These are phyloP conservation scores for Danio choprae DNA, from an alignment of 2,797 vertebrate species.

Conservation along the genomic window DNA sequence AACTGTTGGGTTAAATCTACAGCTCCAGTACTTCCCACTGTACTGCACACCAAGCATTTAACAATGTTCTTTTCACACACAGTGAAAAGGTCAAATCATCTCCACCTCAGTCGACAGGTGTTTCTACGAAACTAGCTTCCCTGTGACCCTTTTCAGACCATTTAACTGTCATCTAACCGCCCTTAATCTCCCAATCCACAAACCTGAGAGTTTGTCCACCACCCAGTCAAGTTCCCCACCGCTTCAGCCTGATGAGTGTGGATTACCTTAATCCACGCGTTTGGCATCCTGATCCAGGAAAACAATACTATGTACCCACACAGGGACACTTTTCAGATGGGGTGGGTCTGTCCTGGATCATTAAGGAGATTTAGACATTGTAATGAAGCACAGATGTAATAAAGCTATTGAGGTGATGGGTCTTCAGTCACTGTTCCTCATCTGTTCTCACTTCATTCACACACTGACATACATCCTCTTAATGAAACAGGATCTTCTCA, in stretches of 20 bases:
- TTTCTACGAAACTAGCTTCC: slow-evolving; percentile 6
- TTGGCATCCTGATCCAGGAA: slow-evolving; percentile 54
- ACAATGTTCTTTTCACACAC: not conserved
- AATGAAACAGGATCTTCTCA: slow-evolving; percentile 28
- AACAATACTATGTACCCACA: slow-evolving; percentile 42
- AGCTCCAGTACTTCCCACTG: not conserved
- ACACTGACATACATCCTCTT: not conserved
- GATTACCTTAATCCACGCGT: slow-evolving; percentile 58
- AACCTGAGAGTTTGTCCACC: slow-evolving; percentile 48
- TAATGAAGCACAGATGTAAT: slow-evolving; percentile 43
- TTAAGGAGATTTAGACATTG: slow-evolving; percentile 55
- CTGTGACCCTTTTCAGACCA: slow-evolving; percentile 37
- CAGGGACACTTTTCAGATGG: slow-evolving; percentile 33
- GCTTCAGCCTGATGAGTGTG: slow-evolving; percentile 49
- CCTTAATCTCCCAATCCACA: slow-evolving; percentile 56
- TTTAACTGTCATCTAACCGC: slow-evolving; percentile 5
- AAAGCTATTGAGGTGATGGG: slow-evolving; percentile 8
- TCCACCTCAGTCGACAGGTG: not conserved
- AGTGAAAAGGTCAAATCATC: not conserved
- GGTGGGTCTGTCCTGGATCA: slow-evolving; percentile 37
- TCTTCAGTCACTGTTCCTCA: slow-evolving; percentile 10
- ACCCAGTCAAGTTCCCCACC: slow-evolving; percentile 46
- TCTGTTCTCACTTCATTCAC: slow-evolving; percentile 19
- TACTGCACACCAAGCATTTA: not conserved
- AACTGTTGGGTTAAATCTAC: no score